Evolutionary conservation across 2,888 invertebrate genomes (phyloP), one percentile per base, ranked within the genome.

Genomic region (Megalurothrips usitatus): DNA sequence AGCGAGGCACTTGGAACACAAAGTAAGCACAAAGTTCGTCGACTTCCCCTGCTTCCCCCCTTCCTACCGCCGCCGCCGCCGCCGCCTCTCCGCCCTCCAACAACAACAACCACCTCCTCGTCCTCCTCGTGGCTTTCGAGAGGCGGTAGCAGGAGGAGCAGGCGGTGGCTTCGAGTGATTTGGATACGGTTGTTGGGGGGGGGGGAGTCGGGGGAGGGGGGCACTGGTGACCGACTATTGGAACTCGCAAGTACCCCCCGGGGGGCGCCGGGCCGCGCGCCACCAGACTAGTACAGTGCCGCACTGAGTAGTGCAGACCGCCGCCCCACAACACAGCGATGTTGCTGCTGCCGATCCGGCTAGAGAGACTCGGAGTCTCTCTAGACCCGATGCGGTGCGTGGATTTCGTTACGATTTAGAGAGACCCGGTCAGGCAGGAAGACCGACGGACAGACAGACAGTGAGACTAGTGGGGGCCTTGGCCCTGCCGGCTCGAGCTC

Each of bases 1-100:
- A 58, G 19, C 58, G 58, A 75, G 23, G 68, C 68, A 75, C 68
- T 75, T 26, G 68, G 68, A 75, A 75, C 68, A 75, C 68, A 75
- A 75, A 75, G 68, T 75, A 75, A 75, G 68, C 68, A 75, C 68
- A 75, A 75, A 75, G 68, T 75, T 75, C 68, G 68, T 75, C 68
- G 68, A 75, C 68, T 23, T 12, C 11, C 23, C 68, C 9, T 0
- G 9, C 23, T 1, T 1, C 9, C 19, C 6, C 17, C 58, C 11
- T 11, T 4, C 23, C 9, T 26, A 9, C 68, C 68, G 6, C 34
- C 34, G 6, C 34, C 34, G 34, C 34, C 6, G 34, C 68, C 26
- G 26, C 68, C 68, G 19, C 68, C 26, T 8, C 68, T 23, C 23
- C 68, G 26, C 68, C 26, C 68, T 1, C 26, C 68, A 26, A 6